Evolutionary conservation across 2,113 vertebrate genomes (phyloP).

Genomic region (Paedocypris sp.): DNA sequence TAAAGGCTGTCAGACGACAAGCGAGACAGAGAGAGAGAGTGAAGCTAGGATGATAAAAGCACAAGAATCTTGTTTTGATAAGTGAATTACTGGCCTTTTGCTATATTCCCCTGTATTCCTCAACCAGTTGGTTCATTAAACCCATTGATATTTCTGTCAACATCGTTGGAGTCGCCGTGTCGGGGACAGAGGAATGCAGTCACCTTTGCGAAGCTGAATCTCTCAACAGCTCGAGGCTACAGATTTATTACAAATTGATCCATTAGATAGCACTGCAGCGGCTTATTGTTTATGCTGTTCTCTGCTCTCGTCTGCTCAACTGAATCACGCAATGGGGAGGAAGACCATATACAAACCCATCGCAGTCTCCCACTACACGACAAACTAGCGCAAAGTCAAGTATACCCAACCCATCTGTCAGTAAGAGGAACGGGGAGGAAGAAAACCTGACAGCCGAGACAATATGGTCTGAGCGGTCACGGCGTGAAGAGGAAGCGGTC

Average conservation of each 20-base stretch:
- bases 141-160: constrained; percentile 33
- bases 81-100: constrained; percentile 28
- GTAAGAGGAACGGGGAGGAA: background rate
- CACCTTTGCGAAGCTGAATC: constrained; percentile 59
- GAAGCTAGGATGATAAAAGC: constrained; percentile 19
- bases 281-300: constrained; percentile 44
- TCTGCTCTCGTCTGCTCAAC: constrained; percentile 25
- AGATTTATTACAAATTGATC: constrained; percentile 75
- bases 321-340: constrained; percentile 52
- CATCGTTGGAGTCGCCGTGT: constrained; percentile 33
- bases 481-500: constrained; percentile 36
- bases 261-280: constrained; percentile 63
- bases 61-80: constrained; percentile 31
- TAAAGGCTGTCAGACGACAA: background rate
- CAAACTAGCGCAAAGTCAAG: background rate
- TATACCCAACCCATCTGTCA: too few relatives aligned
- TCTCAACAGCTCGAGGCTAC: constrained; percentile 67
- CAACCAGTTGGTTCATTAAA: constrained; percentile 30
- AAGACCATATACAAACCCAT: constrained; percentile 59
- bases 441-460: constrained; percentile 42
- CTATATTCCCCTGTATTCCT: constrained; percentile 26
- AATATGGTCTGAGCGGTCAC: background rate
- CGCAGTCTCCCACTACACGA: constrained; percentile 44
- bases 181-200: constrained; percentile 51
- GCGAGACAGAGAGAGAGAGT: background rate